These are phyloP conservation scores for Drosophila ercepeae DNA, from an alignment of 1,140 invertebrate species.

Conservation along the genomic window DNA sequence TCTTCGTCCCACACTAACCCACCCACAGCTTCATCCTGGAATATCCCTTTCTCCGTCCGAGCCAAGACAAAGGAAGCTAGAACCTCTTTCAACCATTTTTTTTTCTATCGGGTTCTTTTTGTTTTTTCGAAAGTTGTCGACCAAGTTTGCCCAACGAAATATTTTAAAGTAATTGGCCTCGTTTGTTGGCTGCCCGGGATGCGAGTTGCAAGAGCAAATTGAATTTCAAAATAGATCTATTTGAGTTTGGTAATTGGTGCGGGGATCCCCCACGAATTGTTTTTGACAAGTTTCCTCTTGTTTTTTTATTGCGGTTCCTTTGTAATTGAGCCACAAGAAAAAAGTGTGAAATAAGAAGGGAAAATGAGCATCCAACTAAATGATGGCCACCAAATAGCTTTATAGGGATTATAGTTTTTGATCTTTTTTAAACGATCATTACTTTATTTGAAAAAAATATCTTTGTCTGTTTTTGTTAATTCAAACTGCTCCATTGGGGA, in stretches of 20 bases:
- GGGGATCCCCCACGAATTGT: constrained; percentile 52
- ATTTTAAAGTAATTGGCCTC: constrained; percentile 71
- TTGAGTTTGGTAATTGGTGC: constrained; percentile 61
- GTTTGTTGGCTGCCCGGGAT: constrained; percentile 47
- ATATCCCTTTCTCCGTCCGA: constrained; percentile 4
- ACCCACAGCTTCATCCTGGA: constrained; percentile 16
- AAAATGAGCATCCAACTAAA: not conserved
- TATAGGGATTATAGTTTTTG: not conserved
- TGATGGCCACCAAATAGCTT: not conserved
- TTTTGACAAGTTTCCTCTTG: constrained; percentile 44
- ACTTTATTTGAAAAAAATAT: not conserved
- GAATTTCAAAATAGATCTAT: constrained; percentile 64
- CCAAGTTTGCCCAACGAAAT: constrained; percentile 60
- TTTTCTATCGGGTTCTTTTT: constrained; percentile 3
- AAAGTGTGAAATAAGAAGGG: not conserved
- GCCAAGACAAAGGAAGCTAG: constrained; percentile 28
- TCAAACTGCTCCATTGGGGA: not conserved
- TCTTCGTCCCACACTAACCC: constrained; percentile 5
- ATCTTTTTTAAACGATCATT: not conserved
- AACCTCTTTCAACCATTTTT: constrained; percentile 21
- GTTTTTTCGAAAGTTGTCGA: constrained; percentile 47
- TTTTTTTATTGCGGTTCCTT: constrained; percentile 25
- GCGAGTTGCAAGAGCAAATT: constrained; percentile 47
- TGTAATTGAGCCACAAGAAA: constrained; percentile 20
- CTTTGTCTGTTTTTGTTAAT: not conserved